Evolutionary conservation across 2,888 invertebrate species (phyloP).

Genomic region (Nesidiocoris tenuis): DNA sequence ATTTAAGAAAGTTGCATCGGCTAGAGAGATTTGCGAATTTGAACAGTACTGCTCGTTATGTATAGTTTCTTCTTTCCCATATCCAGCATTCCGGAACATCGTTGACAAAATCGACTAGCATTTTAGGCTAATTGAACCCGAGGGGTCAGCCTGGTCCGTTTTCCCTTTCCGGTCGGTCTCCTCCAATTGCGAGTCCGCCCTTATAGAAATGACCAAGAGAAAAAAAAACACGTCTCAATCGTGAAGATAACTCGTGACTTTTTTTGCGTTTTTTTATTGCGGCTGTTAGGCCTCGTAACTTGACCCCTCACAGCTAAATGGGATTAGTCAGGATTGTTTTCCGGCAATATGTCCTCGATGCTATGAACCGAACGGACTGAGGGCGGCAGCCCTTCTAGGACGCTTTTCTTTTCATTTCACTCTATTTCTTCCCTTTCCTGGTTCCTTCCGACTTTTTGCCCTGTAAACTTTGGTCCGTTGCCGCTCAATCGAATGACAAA

Average conservation of each 20-base stretch:
- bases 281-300: not conserved
- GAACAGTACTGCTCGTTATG: too few species aligned
- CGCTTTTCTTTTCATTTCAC: constrained; percentile 36
- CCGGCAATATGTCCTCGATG: constrained; percentile 35
- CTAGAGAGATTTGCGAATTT: too few species aligned
- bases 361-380: not conserved
- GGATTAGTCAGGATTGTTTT: constrained; percentile 43
- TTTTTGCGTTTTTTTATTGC: not conserved
- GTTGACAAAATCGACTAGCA: too few species aligned
- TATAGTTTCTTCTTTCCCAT: too few species aligned
- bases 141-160: not conserved
- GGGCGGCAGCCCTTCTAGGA: constrained; percentile 1
- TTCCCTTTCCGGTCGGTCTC: not conserved
- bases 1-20: too few species aligned
- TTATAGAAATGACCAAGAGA: too few species aligned
- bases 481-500: not conserved
- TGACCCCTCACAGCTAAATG: constrained; percentile 12
- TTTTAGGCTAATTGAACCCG: not conserved
- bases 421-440: constrained; percentile 30
- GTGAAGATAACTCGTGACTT: not conserved
- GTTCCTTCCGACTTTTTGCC: not conserved
- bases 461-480: not conserved
- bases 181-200: too few species aligned
- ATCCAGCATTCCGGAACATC: too few species aligned
- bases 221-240: not conserved